Evolutionary conservation across 2,797 vertebrate species (phyloP).

Genomic region (Crypturellus tataupa): DNA sequence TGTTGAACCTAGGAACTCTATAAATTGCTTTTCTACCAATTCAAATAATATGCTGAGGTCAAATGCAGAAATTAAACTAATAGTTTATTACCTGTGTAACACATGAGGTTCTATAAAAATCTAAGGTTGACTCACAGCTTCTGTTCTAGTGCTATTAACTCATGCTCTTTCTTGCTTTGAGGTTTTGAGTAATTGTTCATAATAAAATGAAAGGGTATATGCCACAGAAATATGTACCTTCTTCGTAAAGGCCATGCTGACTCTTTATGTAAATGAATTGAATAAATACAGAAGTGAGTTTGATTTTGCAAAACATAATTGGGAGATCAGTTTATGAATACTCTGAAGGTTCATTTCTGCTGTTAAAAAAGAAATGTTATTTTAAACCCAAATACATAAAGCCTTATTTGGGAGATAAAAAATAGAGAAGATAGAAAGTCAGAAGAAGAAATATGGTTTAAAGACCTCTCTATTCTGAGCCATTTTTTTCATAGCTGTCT

Average conservation of each 20-base stretch:
- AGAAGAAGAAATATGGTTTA: background rate
- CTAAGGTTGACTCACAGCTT: constrained; percentile 1
- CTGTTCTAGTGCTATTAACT: background rate
- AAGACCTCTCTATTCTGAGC: background rate
- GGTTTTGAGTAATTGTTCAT: background rate
- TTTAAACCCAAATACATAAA: constrained; percentile 18
- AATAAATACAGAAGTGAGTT: background rate
- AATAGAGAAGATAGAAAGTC: background rate
- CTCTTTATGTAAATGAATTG: background rate
- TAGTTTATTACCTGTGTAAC: constrained; percentile 22
- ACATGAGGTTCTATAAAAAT: background rate
- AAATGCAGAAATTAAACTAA: constrained; percentile 11
- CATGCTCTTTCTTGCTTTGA: background rate
- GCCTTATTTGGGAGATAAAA: background rate
- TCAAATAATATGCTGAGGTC: background rate
- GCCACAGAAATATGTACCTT: background rate
- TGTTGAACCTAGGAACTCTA: background rate
- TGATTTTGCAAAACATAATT: background rate
- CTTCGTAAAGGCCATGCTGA: background rate
- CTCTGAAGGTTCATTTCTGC: background rate
- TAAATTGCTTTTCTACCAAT: background rate
- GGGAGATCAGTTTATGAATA: background rate
- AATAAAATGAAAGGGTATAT: background rate
- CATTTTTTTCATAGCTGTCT: background rate
- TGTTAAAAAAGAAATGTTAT: constrained; percentile 3